Evolutionary conservation across 2,888 invertebrate genomes (phyloP).

Genomic region (Pristionchus arcanus): DNA sequence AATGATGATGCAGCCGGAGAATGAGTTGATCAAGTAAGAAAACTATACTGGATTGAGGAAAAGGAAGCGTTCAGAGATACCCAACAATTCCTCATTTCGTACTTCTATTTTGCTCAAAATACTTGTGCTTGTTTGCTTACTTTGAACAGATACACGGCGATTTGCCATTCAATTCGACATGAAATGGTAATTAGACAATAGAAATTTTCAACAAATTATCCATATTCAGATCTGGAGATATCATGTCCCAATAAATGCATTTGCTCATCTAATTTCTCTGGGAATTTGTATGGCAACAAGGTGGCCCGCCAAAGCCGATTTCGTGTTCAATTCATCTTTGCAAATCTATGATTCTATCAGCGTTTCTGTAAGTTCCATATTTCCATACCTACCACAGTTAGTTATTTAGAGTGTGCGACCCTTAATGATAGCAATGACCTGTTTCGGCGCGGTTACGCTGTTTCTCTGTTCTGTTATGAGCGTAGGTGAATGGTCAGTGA

Average conservation of each 20-base stretch:
- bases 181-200: not conserved
- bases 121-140: not conserved
- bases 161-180: not conserved
- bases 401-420: not conserved
- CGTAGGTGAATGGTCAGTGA: not conserved
- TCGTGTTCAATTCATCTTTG: not conserved
- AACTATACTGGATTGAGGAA: too few relatives aligned
- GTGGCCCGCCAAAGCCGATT: conserved; percentile 17
- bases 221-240: not conserved
- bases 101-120: conserved; percentile 38
- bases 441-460: not conserved
- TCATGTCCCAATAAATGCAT: too few relatives aligned
- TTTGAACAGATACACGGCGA: not conserved
- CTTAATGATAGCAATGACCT: not conserved
- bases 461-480: not conserved
- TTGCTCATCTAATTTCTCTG: not conserved
- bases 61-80: not conserved
- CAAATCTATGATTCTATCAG: not conserved
- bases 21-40: not conserved
- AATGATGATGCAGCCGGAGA: conserved; percentile 17
- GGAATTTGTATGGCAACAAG: not conserved
- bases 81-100: not conserved
- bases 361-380: too few relatives aligned
- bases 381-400: too few relatives aligned
- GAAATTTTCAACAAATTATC: not conserved